Percentiles rank a stretch among this genome's conserved stretches.
Evolutionary conservation across 2,888 invertebrate species (phyloP).

Genomic region (Ophioninae sp.): DNA sequence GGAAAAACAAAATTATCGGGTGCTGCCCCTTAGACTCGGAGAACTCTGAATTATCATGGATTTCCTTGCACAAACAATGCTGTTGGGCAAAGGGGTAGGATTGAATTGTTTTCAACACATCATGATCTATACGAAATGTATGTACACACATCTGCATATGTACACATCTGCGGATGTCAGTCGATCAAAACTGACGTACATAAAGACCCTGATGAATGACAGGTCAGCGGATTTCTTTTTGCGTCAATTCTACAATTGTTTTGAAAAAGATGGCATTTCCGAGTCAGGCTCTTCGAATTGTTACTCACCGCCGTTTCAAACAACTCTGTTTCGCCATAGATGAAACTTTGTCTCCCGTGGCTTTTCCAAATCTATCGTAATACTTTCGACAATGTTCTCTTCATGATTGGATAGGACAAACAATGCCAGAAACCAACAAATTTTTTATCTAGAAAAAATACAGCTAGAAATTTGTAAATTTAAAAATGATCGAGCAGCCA

Average conservation of each 20-base stretch:
- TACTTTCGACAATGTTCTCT: background rate
- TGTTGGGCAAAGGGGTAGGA: background rate
- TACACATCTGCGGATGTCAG: background rate
- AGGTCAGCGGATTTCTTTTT: background rate
- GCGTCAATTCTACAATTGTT: background rate
- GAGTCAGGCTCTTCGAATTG: background rate
- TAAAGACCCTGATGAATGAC: background rate
- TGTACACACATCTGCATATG: background rate
- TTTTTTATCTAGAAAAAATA: background rate
- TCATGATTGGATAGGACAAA: background rate
- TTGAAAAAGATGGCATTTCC: background rate
- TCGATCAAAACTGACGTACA: conserved; percentile 25
- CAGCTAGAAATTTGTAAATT: background rate
- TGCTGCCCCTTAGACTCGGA: background rate
- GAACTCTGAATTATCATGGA: background rate
- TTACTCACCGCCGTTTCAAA: background rate
- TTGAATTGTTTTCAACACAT: background rate
- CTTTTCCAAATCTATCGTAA: background rate
- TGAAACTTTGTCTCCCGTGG: background rate
- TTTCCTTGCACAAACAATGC: background rate
- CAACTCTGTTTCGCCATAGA: background rate
- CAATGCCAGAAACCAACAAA: background rate
- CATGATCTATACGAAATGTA: background rate
- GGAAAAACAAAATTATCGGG: no score
- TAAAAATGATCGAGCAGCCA: background rate